These are phyloP conservation scores for Xiphydria camelus DNA, from an alignment of 2,888 invertebrate species.

Conservation along the genomic window DNA sequence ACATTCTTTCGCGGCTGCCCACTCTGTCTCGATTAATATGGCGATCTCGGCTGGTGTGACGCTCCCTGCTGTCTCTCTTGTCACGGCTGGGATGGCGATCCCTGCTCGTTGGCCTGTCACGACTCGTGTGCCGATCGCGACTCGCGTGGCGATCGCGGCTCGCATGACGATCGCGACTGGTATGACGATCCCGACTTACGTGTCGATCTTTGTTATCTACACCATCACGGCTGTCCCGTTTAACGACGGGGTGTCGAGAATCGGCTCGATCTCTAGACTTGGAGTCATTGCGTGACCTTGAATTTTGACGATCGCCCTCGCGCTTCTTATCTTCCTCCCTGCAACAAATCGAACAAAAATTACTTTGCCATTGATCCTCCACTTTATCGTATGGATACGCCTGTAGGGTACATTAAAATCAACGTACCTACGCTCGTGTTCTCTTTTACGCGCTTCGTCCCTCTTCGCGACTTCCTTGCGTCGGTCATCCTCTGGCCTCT, in stretches of 20 bases:
- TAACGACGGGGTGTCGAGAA: slow-evolving; percentile 23
- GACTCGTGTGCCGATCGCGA: slow-evolving; percentile 31
- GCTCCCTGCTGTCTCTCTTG: slow-evolving; percentile 43
- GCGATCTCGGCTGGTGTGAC: slow-evolving; percentile 43
- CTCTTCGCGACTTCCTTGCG: slow-evolving; percentile 52
- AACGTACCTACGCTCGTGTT: slow-evolving; percentile 50
- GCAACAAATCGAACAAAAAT: not conserved
- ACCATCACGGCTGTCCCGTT: slow-evolving; percentile 34
- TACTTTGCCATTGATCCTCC: too few species aligned
- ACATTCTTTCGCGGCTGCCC: slow-evolving; percentile 53
- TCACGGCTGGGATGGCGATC: slow-evolving; percentile 22
- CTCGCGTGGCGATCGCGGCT: slow-evolving; percentile 26
- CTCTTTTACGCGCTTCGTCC: slow-evolving; percentile 53
- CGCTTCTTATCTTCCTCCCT: slow-evolving; percentile 47
- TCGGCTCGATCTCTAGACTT: slow-evolving; percentile 33
- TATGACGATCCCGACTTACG: slow-evolving; percentile 19
- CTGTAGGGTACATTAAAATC: slow-evolving; percentile 17
- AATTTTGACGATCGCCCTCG: slow-evolving; percentile 35
- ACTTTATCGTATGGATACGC: too few species aligned
- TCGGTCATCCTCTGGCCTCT: slow-evolving; percentile 51
- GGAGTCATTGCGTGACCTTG: slow-evolving; percentile 37
- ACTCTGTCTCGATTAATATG: slow-evolving; percentile 46
- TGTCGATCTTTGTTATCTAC: slow-evolving; percentile 23
- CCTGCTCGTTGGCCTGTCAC: slow-evolving; percentile 26
- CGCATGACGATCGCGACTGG: slow-evolving; percentile 15